Percentiles rank a stretch among this genome's conserved stretches.
Evolutionary conservation across 2,113 vertebrate genomes (phyloP).

Genomic region (Odocoileus virginianus): DNA sequence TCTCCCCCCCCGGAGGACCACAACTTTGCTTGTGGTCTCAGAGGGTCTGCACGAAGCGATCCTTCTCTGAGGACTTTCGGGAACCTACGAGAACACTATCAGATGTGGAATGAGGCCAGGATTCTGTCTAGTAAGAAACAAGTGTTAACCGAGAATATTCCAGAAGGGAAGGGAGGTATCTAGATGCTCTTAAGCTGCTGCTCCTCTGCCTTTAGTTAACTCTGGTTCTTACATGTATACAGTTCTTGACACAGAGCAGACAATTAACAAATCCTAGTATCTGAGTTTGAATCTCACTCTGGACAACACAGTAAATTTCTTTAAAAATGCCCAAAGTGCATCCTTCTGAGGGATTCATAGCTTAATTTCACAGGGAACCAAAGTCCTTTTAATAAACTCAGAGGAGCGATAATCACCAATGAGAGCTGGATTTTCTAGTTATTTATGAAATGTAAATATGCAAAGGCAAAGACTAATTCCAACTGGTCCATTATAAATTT

Average conservation of each 20-base stretch:
- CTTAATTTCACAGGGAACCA: slow-evolving; percentile 27
- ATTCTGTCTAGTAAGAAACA: not conserved
- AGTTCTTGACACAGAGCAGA: not conserved
- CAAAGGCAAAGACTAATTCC: slow-evolving; percentile 45
- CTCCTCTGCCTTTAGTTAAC: not conserved
- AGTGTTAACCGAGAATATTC: not conserved
- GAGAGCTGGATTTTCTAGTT: slow-evolving; percentile 38
- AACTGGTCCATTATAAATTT: slow-evolving; percentile 36
- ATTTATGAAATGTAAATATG: slow-evolving; percentile 55
- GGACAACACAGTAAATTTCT: slow-evolving; percentile 1
- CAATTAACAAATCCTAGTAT: slow-evolving; percentile 22
- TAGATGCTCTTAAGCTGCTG: not conserved
- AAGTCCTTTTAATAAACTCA: slow-evolving; percentile 48
- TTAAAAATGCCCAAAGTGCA: slow-evolving; percentile 27
- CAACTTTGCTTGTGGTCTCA: not conserved
- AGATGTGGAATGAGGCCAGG: not conserved
- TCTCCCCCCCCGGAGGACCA: not conserved
- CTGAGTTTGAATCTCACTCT: slow-evolving; percentile 53
- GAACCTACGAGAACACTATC: not conserved
- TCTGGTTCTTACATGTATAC: not conserved
- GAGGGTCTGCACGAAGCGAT: not conserved
- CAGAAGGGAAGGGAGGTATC: not conserved
- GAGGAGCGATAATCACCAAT: slow-evolving; percentile 1
- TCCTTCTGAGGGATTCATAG: slow-evolving; percentile 47
- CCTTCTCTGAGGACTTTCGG: not conserved